phyloP scores from a whole-genome alignment of 2,113 vertebrate species.

The western clawed frog (Xenopus tropicalis) region DNA sequence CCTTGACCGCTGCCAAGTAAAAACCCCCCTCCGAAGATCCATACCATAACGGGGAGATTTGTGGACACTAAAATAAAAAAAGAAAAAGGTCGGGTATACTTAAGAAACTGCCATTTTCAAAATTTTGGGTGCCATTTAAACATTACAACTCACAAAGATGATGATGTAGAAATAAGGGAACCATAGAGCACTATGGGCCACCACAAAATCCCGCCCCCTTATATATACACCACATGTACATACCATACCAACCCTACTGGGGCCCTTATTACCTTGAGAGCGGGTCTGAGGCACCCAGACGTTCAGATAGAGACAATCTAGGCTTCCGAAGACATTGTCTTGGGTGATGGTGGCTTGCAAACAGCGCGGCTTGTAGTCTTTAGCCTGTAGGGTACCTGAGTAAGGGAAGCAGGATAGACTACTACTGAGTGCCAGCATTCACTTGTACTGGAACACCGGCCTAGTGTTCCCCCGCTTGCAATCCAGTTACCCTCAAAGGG shows the following conservation, averaged over 20 bases:
- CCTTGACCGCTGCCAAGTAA: slow-evolving; percentile 71
- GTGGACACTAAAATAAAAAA: slow-evolving; percentile 68
- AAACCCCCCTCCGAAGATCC: slow-evolving; percentile 82
- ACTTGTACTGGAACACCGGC: too few species aligned
- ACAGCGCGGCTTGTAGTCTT: slow-evolving; percentile 65
- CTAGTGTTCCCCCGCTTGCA: too few species aligned
- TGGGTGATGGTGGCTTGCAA: slow-evolving; percentile 72
- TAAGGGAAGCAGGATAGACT: too few species aligned
- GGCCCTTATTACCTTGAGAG: slow-evolving; percentile 49
- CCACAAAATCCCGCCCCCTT: too few species aligned
- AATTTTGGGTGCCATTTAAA: too few species aligned
- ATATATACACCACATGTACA: too few species aligned
- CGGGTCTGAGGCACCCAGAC: slow-evolving; percentile 85
- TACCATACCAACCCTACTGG: neutral
- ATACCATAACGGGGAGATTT: slow-evolving; percentile 84
- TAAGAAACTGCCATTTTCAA: too few species aligned
- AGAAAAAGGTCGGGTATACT: neutral
- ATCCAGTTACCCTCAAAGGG: too few species aligned
- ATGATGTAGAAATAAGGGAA: too few species aligned
- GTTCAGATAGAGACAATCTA: slow-evolving; percentile 94
- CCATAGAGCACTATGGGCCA: too few species aligned
- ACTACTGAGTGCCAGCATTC: too few species aligned
- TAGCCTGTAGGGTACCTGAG: slow-evolving; percentile 73
- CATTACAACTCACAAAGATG: too few species aligned
- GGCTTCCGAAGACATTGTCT: slow-evolving; percentile 59